Conservation (phyloP, 2,888 invertebrate genomes). For the Acanthopleura granulata region DNA sequence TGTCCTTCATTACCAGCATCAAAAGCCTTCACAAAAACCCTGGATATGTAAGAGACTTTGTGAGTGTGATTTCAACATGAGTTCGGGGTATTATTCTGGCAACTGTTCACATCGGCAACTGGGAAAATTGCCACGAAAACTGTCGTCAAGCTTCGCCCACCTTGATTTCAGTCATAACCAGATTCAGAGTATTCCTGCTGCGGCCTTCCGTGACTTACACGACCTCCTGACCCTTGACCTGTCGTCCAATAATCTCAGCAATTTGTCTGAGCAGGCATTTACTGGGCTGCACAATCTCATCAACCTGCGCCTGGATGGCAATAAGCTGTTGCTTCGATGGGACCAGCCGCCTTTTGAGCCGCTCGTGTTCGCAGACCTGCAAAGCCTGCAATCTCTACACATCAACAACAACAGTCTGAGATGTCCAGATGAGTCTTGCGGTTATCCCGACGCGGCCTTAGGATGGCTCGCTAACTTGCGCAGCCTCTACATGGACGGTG, state of each 20-base stretch:
- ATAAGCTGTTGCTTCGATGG: neutral
- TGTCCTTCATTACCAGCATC: too few relatives aligned
- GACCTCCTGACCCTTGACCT: neutral
- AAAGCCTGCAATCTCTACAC: neutral
- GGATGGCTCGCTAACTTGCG: neutral
- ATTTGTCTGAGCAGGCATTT: neutral
- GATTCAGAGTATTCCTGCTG: neutral
- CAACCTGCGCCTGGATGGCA: neutral
- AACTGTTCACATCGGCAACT: neutral
- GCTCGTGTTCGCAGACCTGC: neutral
- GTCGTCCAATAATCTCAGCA: neutral
- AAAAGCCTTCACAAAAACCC: neutral
- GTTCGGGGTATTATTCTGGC: neutral
- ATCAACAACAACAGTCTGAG: constrained; percentile 4
- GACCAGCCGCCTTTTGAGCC: neutral
- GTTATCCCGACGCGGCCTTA: neutral
- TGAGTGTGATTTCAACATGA: neutral
- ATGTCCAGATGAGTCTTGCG: neutral
- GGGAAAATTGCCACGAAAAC: neutral
- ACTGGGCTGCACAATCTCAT: neutral
- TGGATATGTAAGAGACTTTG: neutral
- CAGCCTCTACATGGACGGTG: neutral
- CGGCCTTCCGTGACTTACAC: neutral
- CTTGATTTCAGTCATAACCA: constrained; percentile 5
- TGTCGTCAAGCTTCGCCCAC: neutral